Conservation (phyloP, 2,113 vertebrate genomes). For the Corythaeola cristata region DNA sequence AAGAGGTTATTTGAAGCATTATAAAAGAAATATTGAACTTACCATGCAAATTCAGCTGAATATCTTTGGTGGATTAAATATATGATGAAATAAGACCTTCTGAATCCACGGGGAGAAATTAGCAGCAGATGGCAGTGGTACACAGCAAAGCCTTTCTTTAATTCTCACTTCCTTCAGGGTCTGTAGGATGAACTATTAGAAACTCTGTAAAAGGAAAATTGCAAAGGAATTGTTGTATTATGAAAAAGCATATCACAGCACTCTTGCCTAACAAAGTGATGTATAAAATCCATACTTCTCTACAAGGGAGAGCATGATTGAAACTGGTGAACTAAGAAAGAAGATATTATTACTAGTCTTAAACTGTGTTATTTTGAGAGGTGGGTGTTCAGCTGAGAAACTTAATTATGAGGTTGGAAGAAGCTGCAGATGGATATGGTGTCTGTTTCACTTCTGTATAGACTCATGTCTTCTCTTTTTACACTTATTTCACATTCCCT, state of each 20-base stretch:
- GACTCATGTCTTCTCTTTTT: neutral
- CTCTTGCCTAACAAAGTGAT: neutral
- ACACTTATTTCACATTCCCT: neutral
- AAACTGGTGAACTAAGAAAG: neutral
- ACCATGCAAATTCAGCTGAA: neutral
- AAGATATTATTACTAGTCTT: neutral
- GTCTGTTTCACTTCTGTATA: neutral
- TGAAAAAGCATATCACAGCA: neutral
- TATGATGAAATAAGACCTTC: conserved; percentile 3
- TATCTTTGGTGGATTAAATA: neutral
- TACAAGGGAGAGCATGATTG: neutral
- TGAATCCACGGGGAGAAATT: conserved; percentile 26
- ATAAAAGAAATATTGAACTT: neutral
- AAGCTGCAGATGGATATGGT: neutral
- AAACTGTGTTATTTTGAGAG: neutral
- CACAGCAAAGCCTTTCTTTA: conserved; percentile 29
- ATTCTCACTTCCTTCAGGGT: conserved; percentile 4
- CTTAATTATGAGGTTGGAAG: neutral
- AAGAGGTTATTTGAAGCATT: neutral
- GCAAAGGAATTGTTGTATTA: neutral
- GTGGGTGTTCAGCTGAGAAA: neutral
- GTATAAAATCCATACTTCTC: neutral
- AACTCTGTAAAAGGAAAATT: neutral
- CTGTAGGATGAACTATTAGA: neutral
- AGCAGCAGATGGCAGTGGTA: conserved; percentile 61